Base-by-base conservation (phyloP, 2,888 invertebrate genomes). In the Cryptophagus acutangulus region DNA sequence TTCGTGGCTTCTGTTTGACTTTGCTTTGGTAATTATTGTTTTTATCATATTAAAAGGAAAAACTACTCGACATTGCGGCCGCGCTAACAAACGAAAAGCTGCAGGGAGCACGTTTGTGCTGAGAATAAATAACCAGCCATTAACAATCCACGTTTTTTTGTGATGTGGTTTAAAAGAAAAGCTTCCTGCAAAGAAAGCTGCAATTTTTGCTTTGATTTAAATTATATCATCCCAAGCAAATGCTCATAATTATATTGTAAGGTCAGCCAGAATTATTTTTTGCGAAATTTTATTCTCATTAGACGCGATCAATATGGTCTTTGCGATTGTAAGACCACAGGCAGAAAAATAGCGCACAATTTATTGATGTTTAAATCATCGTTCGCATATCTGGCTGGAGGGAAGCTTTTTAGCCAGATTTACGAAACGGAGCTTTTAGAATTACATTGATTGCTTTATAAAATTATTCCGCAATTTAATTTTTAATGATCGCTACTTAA, bases 61-160 rank as follows among this genome's bases (percentile, higher is more conserved):
- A n/a, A n/a, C n/a, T n/a, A n/a, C n/a, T n/a, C n/a, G n/a, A n/a
- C n/a, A n/a, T n/a, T n/a, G n/a, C n/a, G n/a, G n/a, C 9, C 9
- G 20, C 9, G 9, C 20, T 9, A 20, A 20, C 20, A 20, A 20
- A 20, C 20, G 6, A 9, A 26, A 26, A 6, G 4, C 26, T 26
- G n/a, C 4, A 26, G 26, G 26, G 26, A 26, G 9, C 26, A 26
- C 26, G n/a, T 6, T 26, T 26, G 26, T 26, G 26, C 26, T 8
- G 3, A n/a, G 26, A 26, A 26, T 26, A 26, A 26, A 26, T 26
- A 26, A 26, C n/a, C n/a, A 26, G 5, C 5, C 26, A 26, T 26
- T 26, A 26, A n/a, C 12, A 4, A 26, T 26, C 10, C 3, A 6
- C 26, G 26, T n/a, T 13, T 26, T 26, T 26, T 26, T 26, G 26